A percentile compares a stretch with the other conserved stretches of the same genome.
Evolutionary conservation across 1,140 invertebrate species (phyloP).

Genomic region (Cyclina sinensis): DNA sequence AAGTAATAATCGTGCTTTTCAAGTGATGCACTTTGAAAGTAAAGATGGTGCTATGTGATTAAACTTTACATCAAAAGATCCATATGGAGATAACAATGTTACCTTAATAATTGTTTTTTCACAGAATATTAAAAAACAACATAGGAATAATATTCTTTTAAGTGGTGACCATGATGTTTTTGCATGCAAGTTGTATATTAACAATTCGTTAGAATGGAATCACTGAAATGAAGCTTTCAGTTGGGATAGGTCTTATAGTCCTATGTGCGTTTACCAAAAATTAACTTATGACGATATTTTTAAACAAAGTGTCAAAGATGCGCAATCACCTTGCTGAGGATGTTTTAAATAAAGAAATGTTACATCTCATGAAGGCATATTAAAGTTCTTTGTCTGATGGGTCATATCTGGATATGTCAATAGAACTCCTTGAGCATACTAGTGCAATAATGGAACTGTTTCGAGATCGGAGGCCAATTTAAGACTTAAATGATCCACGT

Average conservation of each 20-base stretch:
- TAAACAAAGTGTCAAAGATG: slow-evolving; percentile 59
- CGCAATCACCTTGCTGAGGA: slow-evolving; percentile 69
- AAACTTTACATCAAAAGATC: slow-evolving; percentile 10
- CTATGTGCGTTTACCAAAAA: slow-evolving; percentile 60
- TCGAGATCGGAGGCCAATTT: slow-evolving; percentile 61
- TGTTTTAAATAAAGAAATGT: slow-evolving; percentile 67
- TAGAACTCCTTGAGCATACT: slow-evolving; percentile 59
- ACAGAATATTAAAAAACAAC: slow-evolving; percentile 65
- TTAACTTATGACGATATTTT: slow-evolving; percentile 62
- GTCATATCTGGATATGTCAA: slow-evolving; percentile 1
- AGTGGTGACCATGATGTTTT: slow-evolving; percentile 38
- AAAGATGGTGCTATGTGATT: background rate
- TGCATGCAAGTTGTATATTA: slow-evolving; percentile 36
- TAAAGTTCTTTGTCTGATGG: slow-evolving; percentile 55
- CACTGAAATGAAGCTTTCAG: slow-evolving; percentile 51
- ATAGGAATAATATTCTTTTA: slow-evolving; percentile 53
- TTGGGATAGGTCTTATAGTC: slow-evolving; percentile 58
- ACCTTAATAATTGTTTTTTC: slow-evolving; percentile 61
- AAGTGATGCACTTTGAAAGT: slow-evolving; percentile 21
- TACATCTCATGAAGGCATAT: no score
- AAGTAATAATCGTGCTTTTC: background rate
- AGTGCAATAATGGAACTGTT: slow-evolving; percentile 63
- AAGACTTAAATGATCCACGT: slow-evolving; percentile 53
- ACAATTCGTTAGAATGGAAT: slow-evolving; percentile 50
- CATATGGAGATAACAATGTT: background rate